A percentile compares a stretch with the other conserved stretches of the same genome.
phyloP scores from a whole-genome alignment of 2,797 vertebrate species.

The Perodicticus potto region DNA sequence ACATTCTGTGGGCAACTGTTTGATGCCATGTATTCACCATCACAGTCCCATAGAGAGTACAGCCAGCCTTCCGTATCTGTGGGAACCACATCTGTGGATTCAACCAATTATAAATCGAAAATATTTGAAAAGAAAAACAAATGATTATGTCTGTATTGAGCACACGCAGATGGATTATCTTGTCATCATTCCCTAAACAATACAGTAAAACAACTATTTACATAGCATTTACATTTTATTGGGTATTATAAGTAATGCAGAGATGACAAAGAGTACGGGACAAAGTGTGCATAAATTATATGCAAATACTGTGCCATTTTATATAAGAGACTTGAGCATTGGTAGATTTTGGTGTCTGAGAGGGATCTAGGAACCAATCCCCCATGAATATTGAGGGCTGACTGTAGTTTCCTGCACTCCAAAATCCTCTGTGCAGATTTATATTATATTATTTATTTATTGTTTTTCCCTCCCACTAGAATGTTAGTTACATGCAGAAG shows the following conservation, averaged over 20 bases:
- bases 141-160: background rate
- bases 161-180: background rate
- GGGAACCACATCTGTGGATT: background rate
- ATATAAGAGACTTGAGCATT: background rate
- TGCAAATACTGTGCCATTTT: background rate
- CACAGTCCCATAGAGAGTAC: background rate
- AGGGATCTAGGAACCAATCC: background rate
- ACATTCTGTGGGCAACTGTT: background rate
- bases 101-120: background rate
- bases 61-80: background rate
- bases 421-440: background rate
- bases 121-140: background rate
- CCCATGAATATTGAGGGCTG: background rate
- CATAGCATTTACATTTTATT: background rate
- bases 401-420: background rate
- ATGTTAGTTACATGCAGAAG: background rate
- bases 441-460: background rate
- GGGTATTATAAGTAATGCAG: background rate
- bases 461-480: background rate
- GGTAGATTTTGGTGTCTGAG: background rate
- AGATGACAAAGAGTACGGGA: background rate
- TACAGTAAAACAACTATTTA: background rate
- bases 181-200: background rate
- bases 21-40: background rate
- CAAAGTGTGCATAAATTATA: too few relatives aligned